Evolutionary conservation across 1,140 invertebrate genomes (phyloP), one percentile per base, ranked within the genome.

Genomic region (Lysiphlebus fabarum): DNA sequence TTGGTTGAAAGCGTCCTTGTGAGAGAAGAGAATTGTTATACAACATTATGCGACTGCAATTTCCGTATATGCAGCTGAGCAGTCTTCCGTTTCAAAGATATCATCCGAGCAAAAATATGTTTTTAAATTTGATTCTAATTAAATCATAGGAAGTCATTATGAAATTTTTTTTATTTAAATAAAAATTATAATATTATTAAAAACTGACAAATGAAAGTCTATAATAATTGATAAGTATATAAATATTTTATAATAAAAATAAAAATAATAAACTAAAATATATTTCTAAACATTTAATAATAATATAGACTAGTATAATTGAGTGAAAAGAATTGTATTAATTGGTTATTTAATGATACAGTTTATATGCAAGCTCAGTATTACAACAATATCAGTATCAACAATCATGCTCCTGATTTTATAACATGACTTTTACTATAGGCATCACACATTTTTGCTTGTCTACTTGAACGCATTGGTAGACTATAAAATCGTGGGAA

Each of bases 281-380:
- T n/a, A 45, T 12, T 2, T 1, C 11, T 45, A n/a, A 56, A 26
- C 17, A 26, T 26, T 26, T 26, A 26, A 42, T 26, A 55, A 43
- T 55, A n/a, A 44, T 12, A 44, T 36, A 34, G 14, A 6, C 41
- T n/a, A 36, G 34, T 10, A 12, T 6, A 34, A 33, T 44, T 42
- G n/a, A 43, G 53, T 6, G n/a, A 6, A 17, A 49, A 49, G 33
- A 5, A 26, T 26, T 8, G 11, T 56, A 56, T 56, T 56, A 56
- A 56, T 47, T 56, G 54, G 43, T 9, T 26, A 26, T 56, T 44
- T 45, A 56, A 56, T 56, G 54, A 56, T 56, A 56, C 42, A 14
- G 42, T 56, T n/a, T n/a, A 26, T 11, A 40, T n/a, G 26, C 17
- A 26, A 26, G 17, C 17, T 26, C 17, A 2, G 17, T 26, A 26